These are phyloP conservation scores for Catostylus mosaicus DNA, from an alignment of 30 jellyfish, hydroid and myxozoan species.

Conservation along the genomic window DNA sequence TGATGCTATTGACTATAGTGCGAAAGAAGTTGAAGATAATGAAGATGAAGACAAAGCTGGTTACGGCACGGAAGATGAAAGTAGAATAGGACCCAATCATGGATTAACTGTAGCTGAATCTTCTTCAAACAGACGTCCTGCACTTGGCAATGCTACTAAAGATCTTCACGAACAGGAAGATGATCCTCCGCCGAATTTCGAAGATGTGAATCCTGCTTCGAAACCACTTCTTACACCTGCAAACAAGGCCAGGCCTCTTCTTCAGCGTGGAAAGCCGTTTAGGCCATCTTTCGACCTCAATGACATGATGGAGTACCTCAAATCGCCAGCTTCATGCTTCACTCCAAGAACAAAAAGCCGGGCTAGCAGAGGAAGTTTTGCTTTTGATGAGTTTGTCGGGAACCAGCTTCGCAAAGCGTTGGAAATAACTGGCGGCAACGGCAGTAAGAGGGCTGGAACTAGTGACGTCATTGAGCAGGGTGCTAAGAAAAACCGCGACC, in stretches of 20 bases:
- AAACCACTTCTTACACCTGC: conserved; percentile 17
- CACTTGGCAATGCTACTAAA: neutral
- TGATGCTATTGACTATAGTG: neutral
- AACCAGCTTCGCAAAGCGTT: conserved; percentile 80
- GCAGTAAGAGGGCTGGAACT: neutral
- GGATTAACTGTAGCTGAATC: neutral
- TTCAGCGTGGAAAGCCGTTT: conserved; percentile 63
- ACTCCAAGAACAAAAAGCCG: conserved; percentile 74
- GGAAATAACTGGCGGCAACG: conserved; percentile 25
- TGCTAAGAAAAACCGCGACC: neutral
- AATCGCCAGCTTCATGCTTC: conserved; percentile 80
- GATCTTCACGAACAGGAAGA: neutral
- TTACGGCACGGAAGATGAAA: neutral
- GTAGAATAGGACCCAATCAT: neutral
- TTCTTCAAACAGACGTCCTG: neutral
- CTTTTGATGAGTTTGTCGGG: conserved; percentile 83
- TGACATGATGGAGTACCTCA: conserved; percentile 77
- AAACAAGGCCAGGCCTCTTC: conserved; percentile 31
- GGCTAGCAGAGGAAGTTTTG: conserved; percentile 84
- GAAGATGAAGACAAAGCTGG: neutral
- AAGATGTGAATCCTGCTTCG: neutral
- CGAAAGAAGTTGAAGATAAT: neutral
- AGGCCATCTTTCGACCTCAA: conserved; percentile 81
- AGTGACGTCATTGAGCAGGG: neutral
- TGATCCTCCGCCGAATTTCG: neutral